Evolutionary conservation across 1,140 invertebrate genomes (phyloP), one percentile per base, ranked within the genome.

Genomic region (Euwallacea similis): DNA sequence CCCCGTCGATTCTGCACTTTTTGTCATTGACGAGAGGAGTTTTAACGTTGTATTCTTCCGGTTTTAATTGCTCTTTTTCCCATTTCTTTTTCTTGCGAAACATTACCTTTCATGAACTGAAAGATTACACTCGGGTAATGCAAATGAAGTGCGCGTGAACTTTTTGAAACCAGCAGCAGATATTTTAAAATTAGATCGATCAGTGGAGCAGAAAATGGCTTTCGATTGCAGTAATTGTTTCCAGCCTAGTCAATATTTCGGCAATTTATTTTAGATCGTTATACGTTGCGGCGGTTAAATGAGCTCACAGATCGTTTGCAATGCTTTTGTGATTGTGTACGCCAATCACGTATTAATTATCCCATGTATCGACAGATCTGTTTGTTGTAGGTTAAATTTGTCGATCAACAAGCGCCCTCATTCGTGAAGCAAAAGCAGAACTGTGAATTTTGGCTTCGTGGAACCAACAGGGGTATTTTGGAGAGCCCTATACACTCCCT

Each of bases 381-480:
- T 63, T 44, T 7, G 7, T 73, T 76, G 8, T 75, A 93, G 89
- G 91, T 94, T 15, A 89, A 89, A 78, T 93, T 93, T 75, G 91
- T 94, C 11, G 91, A 93, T 79, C 86, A 88, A 53, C 89, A 92
- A 76, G 91, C 90, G 9, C 89, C 90, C 7, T 89, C 89, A 7
- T 94, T 91, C 79, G 88, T 91, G 0, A 89, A 89, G 76, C 92
- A 91, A 75, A 93, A 94, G 77, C 86, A 89, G 50, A 88, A 89
- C 2, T 96, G 93, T 78, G 93, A 94, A 78, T 95, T 95, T 77
- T 93, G 92, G 89, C 86, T 95, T 68, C 86, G 91, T 63, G 92
- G 92, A 0, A 89, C 89, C 0, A 88, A 89, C 0, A 88, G 89
- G 11, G 93, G 93, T 9, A 83, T 93, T 10, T 79, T 95, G 4